Base-by-base conservation (phyloP, 1,140 invertebrate species). In the Macrocentrus cingulum region DNA sequence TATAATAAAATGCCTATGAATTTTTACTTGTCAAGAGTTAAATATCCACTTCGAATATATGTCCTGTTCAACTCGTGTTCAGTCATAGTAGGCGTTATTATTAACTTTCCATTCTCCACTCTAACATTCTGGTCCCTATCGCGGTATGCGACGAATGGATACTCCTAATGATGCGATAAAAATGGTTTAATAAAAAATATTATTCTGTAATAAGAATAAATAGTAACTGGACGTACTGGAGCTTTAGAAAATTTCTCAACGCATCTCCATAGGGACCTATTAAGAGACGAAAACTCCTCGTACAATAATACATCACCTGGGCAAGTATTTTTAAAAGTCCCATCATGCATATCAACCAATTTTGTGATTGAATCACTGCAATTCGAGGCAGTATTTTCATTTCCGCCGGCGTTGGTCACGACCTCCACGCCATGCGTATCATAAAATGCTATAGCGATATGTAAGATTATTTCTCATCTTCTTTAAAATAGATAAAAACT, bases 111-210 rank as follows among this genome's bases (percentile, higher is more conserved):
- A 61, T 87, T 77, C 11, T 70, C 69, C 0, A 83, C 69, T 32
- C 82, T 82, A 2, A 87, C 76, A 70, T 87, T 88, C 8, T 77
- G 74, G 2, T 74, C 67, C 44, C 82, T 79, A 63, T 88, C 83
- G 19, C 82, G 73, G 66, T 90, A 91, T 11, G 86, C 75, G 58
- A 88, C 85, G 72, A 91, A 91, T 60, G 90, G 88, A 69, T 80
- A 83, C 67, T 84, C 83, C 81, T 83, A 16, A 39, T 23, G 23
- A 37, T 23, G 7, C n/a, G n/a, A n/a, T 16, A 29, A 56, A 9
- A n/a, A 56, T 48, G 5, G 1, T n/a, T 41, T 41, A 1, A 41
- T 29, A 39, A 19, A 36, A 52, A 44, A 29, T 23, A 29, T 50
- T 11, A n/a, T n/a, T n/a, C n/a, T 57, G 36, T 8, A 45, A 48